Evolutionary conservation across 23 tunicate genomes (phyloP).

Genomic region (Oikopleura albicans): DNA sequence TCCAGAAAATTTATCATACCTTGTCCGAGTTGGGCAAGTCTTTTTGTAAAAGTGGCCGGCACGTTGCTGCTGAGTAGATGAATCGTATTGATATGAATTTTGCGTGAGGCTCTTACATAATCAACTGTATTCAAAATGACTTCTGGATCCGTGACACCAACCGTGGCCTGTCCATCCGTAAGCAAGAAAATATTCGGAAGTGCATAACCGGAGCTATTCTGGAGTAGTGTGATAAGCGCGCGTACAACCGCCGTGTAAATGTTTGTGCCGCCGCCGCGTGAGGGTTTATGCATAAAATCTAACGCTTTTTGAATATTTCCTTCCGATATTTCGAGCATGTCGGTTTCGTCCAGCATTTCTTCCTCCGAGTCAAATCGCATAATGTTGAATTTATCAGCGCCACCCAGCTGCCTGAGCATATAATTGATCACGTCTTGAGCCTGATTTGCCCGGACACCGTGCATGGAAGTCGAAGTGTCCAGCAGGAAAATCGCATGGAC

Average conservation of each 20-base stretch:
- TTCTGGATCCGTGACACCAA: slow-evolving; percentile 14
- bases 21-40: neutral
- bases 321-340: neutral
- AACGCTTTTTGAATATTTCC: slow-evolving; percentile 6
- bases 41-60: neutral
- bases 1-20: too few relatives aligned
- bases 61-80: neutral
- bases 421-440: neutral
- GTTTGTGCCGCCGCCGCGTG: neutral
- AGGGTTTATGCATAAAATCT: neutral
- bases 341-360: neutral
- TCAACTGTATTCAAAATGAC: neutral
- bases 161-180: slow-evolving; percentile 8
- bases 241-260: slow-evolving; percentile 1
- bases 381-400: neutral
- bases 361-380: neutral
- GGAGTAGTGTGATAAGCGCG: neutral
- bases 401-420: neutral
- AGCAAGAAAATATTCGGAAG: neutral
- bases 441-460: neutral
- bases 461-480: slow-evolving; percentile 4
- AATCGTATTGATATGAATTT: neutral
- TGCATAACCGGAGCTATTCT: neutral
- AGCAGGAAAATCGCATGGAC: neutral
- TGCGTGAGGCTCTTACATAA: neutral